Evolutionary conservation across 2,797 vertebrate species (phyloP).

Genomic region (Peromyscus eremicus): DNA sequence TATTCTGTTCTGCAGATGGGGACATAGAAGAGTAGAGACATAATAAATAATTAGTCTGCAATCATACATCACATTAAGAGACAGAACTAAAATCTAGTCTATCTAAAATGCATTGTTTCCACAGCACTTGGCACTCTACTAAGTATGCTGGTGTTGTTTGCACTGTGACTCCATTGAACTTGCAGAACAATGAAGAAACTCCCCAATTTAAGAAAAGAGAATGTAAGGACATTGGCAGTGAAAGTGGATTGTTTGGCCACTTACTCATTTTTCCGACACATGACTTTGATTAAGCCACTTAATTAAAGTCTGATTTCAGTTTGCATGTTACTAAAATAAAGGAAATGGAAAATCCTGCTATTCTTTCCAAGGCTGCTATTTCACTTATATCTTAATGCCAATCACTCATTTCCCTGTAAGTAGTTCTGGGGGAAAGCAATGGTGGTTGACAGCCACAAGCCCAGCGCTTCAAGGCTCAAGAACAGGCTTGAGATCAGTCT

Average conservation of each 20-base stretch:
- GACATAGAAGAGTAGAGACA: neutral
- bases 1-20: neutral
- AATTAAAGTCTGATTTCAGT: slow-evolving; percentile 1
- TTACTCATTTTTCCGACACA: neutral
- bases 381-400: neutral
- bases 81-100: neutral
- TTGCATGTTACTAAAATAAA: slow-evolving; percentile 12
- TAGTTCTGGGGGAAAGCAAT: neutral
- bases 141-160: neutral
- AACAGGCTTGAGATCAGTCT: neutral
- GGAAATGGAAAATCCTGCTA: neutral
- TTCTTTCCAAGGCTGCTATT: neutral
- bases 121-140: neutral
- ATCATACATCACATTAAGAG: neutral
- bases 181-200: neutral
- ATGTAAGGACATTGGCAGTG: neutral
- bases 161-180: neutral
- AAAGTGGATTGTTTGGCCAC: neutral
- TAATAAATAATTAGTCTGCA: neutral
- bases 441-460: neutral
- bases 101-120: neutral
- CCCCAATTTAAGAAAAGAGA: neutral
- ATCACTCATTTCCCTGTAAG: neutral
- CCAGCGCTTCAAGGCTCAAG: neutral
- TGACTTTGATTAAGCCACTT: slow-evolving; percentile 11